Base-by-base conservation (phyloP, 2,888 invertebrate genomes). In the Tetragonula carbonaria region DNA sequence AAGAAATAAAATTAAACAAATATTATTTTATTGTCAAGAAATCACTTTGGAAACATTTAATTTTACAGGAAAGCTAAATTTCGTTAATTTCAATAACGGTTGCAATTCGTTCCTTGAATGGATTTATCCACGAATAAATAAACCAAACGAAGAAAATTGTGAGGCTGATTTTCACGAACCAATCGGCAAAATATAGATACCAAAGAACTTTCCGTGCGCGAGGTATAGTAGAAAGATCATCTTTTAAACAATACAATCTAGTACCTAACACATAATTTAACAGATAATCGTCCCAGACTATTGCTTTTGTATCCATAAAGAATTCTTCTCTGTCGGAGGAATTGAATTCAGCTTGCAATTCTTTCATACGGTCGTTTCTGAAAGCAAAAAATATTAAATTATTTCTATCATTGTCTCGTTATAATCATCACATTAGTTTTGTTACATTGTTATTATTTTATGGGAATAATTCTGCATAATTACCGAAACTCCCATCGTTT, bases 191-290 rank as follows among this genome's bases (percentile, higher is more conserved):
- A 82, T 92, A 93, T 4, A 94, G 86, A 55, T 89, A 92, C 0
- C 72, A 95, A 1, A 97, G 94, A 28, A 97, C 95, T 82, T 95
- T 95, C 86, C 97, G 95, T 0, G 98, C 97, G 66, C 96, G 95
- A 0, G 98, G 97, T 38, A 98, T 92, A 0, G 97, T 97, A 16
- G 96, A 95, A 0, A 97, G 96, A 90, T 97, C 97, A 90, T 99
- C 99, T 86, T 98, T 98, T 79, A 98, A 95, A 91, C 98, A 97
- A 93, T 96, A 98, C 88, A 97, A 96, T 23, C 98, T 96, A n/a
- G 97, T 97, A 0, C 98, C 99, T 86, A 97, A 95, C 53, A 98
- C 96, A 92, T 98, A 98, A 92, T 95, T 95, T 88, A 96, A 95
- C 87, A 97, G 93, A 92, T 97, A 98, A 0, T 95, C 93, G 76